Evolutionary conservation across 2,888 invertebrate genomes (phyloP), one percentile per base, ranked within the genome.

Genomic region (Synergus laeviventris): DNA sequence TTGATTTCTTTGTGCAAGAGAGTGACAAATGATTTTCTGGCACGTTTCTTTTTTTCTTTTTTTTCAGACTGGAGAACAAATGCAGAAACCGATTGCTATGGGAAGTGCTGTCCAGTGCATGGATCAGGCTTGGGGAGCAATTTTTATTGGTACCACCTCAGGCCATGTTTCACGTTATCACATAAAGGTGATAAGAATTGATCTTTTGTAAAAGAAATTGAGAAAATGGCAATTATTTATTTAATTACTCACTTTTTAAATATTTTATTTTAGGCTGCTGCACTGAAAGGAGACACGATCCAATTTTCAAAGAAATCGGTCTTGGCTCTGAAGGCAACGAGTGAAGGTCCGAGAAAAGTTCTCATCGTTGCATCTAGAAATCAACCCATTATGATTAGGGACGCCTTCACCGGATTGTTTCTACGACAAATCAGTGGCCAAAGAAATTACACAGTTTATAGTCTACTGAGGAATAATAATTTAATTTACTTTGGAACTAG

Each of bases 401-500:
- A 96, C 87, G 96, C 96, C 0, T 92, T 93, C 82, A 94, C 93
- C 0, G 96, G 96, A 0, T 91, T 96, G 0, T 90, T 95, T 77
- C 87, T 96, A 73, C 91, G 96, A 54, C 94, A 94, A 0, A 92
- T 96, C 49, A 86, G 93, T 92, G 82, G 94, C 91, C 64, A 93
- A 85, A 85, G 92, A 89, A 92, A 91, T 60, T 91, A 93, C 86
- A 95, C 95, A 0, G 94, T 96, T 0, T 96, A 95, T 86, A 94
- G 95, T 9, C 88, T 96, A 76, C 91, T 95, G n/a, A 92, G 94
- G 82, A 93, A 94, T 84, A 93, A 94, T 54, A 94, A 94, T 75
- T 92, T 94, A 79, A 92, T 96, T n/a, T 96, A 94, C 89, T 96
- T 95, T 85, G 96, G 96, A 8, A 96, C 96, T 0, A 95, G 94